Base-by-base conservation (phyloP, 2,888 invertebrate species). In the Thecophora atra region DNA sequence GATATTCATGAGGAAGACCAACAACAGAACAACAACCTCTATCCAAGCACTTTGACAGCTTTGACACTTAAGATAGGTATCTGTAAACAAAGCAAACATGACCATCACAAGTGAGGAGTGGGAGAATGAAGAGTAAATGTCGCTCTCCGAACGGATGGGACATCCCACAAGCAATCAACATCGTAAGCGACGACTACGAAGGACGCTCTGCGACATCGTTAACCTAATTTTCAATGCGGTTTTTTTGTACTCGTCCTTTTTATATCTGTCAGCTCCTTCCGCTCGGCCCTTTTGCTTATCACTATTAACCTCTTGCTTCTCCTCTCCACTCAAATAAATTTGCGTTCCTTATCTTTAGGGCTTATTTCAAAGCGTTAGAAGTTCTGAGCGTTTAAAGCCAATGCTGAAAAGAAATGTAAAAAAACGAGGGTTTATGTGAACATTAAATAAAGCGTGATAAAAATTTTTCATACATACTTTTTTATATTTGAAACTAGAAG, bases 181-280 rank as follows among this genome's bases (percentile, higher is more conserved):
- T 37, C 37, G 37, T 6, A 37, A 37, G 37, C 37, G 11, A 37
- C 37, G 37, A 37, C 37, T 37, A 37, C 37, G 37, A 37, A 63
- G 63, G 63, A 63, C 63, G 19, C 13, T 19, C 54, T 19, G 26
- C 6, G 30, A n/a, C 60, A 82, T 82, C 82, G 82, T 82, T 82
- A 82, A 82, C 82, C 82, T 82, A 82, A 82, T 82, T 82, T 82
- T 79, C 77, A 78, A 72, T 75, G 72, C 75, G 77, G 77, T 74
- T 64, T 74, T 37, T 37, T 37, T 73, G n/a, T n/a, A n/a, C n/a
- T n/a, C n/a, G n/a, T n/a, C n/a, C n/a, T n/a, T n/a, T n/a, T n/a
- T n/a, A n/a, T n/a, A n/a, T n/a, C n/a, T n/a, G n/a, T 11, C 54
- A 19, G 8, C n/a, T n/a, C 54, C 54, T 1, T 11, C 62, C 30